phyloP scores from a whole-genome alignment of 30 jellyfish, hydroid and myxozoan species.

The Rhopilema esculentum region DNA sequence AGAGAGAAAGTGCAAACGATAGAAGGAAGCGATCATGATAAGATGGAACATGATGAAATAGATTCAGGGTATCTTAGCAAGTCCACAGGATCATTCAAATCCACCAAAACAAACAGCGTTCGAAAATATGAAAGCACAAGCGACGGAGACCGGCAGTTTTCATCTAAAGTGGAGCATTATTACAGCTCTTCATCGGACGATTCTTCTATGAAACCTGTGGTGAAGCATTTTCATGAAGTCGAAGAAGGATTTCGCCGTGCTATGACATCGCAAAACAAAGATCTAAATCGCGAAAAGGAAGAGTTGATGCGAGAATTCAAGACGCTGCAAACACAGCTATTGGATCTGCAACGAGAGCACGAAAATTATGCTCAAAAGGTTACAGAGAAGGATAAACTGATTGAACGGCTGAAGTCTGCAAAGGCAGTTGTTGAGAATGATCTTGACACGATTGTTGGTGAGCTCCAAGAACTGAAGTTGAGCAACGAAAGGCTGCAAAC shows the following conservation, averaged over 20 bases:
- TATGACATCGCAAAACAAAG: slow-evolving; percentile 74
- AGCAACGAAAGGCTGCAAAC: slow-evolving; percentile 70
- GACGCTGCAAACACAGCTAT: slow-evolving; percentile 77
- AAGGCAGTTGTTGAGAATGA: slow-evolving; percentile 75
- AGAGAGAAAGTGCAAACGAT: slow-evolving; percentile 64
- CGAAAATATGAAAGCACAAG: slow-evolving; percentile 63
- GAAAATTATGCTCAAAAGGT: slow-evolving; percentile 85
- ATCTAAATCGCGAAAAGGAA: slow-evolving; percentile 84
- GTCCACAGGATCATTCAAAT: slow-evolving; percentile 52
- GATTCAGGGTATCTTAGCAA: slow-evolving; percentile 66
- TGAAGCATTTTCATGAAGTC: slow-evolving; percentile 74
- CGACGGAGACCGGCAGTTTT: slow-evolving; percentile 73
- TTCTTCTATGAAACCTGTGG: slow-evolving; percentile 78
- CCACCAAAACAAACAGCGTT: slow-evolving; percentile 70
- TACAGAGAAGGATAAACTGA: slow-evolving; percentile 82
- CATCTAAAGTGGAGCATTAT: slow-evolving; percentile 72
- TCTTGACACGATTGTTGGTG: slow-evolving; percentile 72
- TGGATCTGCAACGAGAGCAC: slow-evolving; percentile 88
- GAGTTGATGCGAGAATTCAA: slow-evolving; percentile 91
- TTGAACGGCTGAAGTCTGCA: slow-evolving; percentile 83
- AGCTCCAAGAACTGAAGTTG: slow-evolving; percentile 71
- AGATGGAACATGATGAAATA: slow-evolving; percentile 51
- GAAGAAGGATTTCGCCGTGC: slow-evolving; percentile 81
- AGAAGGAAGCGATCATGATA: slow-evolving; percentile 50
- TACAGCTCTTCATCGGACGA: slow-evolving; percentile 81